Evolutionary conservation across 2,888 invertebrate genomes (phyloP).

Genomic region (Aleiodes testaceus): DNA sequence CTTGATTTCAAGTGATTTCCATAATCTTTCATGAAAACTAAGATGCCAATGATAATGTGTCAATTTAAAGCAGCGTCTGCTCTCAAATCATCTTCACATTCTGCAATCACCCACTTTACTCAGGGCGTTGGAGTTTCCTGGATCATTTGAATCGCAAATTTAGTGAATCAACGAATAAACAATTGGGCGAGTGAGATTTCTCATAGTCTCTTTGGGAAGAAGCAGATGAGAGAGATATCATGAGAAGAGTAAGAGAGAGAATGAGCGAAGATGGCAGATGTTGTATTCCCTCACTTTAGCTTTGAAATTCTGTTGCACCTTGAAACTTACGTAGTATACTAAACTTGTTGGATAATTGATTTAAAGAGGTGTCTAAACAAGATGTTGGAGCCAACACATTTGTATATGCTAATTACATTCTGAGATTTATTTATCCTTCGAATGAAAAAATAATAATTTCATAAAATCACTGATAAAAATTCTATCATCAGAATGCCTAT

Average conservation of each 20-base stretch:
- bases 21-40: background rate
- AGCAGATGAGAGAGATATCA: background rate
- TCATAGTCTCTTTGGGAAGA: background rate
- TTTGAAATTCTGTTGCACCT: background rate
- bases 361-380: constrained; percentile 59
- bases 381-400: constrained; percentile 43
- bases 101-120: background rate
- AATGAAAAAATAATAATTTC: background rate
- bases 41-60: background rate
- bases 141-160: constrained; percentile 57
- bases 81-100: background rate
- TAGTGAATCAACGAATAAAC: constrained; percentile 55
- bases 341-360: constrained; percentile 52
- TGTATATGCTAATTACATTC: constrained; percentile 1
- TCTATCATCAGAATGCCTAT: background rate
- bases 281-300: constrained; percentile 10
- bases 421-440: background rate
- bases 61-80: background rate
- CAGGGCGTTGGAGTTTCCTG: constrained; percentile 8
- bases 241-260: background rate
- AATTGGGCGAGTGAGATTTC: constrained; percentile 53
- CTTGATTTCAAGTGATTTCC: no score
- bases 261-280: constrained; percentile 1
- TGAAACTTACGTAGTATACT: background rate
- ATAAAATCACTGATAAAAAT: background rate